Conservation (phyloP, 2,888 invertebrate genomes). For the Synanthedon andrenaeformis region DNA sequence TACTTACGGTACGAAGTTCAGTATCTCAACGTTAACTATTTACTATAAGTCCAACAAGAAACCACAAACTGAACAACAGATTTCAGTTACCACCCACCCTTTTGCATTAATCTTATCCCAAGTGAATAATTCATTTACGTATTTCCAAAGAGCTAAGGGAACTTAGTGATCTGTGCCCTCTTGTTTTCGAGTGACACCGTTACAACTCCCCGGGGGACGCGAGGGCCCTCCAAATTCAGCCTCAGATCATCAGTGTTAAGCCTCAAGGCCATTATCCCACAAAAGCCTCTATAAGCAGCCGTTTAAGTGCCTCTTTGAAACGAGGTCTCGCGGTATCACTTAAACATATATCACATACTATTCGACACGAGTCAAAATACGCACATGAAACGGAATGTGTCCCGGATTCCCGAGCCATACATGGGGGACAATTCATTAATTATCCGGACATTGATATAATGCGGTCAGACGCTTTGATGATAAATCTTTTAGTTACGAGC, state of each 20-base stretch:
- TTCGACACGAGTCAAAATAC: not conserved
- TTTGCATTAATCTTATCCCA: not conserved
- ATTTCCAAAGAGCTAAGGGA: not conserved
- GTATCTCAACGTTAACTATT: too few relatives aligned
- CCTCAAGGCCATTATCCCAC: conserved; percentile 19
- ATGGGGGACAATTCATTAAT: not conserved
- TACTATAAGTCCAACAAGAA: too few relatives aligned
- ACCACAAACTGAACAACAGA: too few relatives aligned
- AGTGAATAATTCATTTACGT: not conserved
- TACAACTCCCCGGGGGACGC: conserved; percentile 1
- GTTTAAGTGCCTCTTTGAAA: conserved; percentile 22
- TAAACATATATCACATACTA: conserved; percentile 1
- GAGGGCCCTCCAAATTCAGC: conserved; percentile 16
- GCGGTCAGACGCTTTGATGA: not conserved
- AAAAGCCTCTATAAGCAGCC: conserved; percentile 24
- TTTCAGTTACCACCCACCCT: too few relatives aligned
- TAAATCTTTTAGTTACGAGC: not conserved
- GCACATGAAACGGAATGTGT: not conserved
- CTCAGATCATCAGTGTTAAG: conserved; percentile 14
- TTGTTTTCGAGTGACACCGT: conserved; percentile 2
- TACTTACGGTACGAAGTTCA: too few relatives aligned
- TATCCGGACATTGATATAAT: not conserved
- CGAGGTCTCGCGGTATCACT: conserved; percentile 20
- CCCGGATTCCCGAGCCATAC: not conserved
- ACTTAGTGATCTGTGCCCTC: conserved; percentile 1